Percentiles rank a stretch among this genome's conserved stretches.
Conservation (phyloP, 1,140 invertebrate genomes). For the Macrobrachium nipponense region DNA sequence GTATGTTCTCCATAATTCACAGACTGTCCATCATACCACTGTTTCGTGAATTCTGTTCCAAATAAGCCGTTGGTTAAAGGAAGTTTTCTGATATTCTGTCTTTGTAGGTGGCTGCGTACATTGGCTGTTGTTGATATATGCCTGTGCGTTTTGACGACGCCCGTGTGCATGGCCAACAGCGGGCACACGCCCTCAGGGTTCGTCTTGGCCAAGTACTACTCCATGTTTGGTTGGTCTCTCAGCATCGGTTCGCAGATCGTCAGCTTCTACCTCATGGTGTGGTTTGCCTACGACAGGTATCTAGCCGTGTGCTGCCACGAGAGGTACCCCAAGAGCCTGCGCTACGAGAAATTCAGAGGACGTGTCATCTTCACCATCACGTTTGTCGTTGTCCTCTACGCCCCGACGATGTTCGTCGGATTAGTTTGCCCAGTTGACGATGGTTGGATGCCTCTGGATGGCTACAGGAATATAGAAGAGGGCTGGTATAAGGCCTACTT, state of each 20-base stretch:
- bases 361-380: conserved; percentile 13
- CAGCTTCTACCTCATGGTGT: conserved; percentile 52
- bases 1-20: too few relatives aligned
- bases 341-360: background rate
- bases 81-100: background rate
- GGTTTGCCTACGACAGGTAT: conserved; percentile 48
- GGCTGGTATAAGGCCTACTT: conserved; percentile 27
- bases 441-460: conserved; percentile 1
- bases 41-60: too few relatives aligned
- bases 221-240: conserved; percentile 47
- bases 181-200: conserved; percentile 1
- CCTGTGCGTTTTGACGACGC: conserved; percentile 40
- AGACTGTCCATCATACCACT: too few relatives aligned
- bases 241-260: conserved; percentile 49
- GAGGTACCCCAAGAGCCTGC: conserved; percentile 35
- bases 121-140: conserved; percentile 35
- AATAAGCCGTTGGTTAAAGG: background rate
- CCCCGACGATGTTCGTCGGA: conserved; percentile 33
- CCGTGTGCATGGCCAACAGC: conserved; percentile 36
- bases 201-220: conserved; percentile 30
- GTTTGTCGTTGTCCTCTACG: conserved; percentile 26
- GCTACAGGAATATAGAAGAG: background rate
- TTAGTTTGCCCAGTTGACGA: background rate
- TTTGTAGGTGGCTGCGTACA: conserved; percentile 32
- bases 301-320: conserved; percentile 46